Evolutionary conservation across 2,797 vertebrate genomes (phyloP).

Genomic region (Molossus molossus): DNA sequence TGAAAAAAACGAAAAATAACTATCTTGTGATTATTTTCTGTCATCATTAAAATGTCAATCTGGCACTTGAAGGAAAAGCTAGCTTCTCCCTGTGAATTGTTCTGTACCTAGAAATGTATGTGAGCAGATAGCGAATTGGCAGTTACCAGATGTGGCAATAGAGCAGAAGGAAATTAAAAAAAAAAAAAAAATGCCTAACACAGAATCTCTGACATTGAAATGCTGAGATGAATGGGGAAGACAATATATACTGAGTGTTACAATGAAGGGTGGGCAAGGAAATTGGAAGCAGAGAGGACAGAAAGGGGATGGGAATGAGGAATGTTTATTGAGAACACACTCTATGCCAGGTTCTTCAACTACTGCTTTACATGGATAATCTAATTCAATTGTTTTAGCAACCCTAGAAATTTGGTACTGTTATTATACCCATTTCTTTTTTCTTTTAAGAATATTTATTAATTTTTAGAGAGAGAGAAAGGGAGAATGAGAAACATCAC

Average conservation of each 20-base stretch:
- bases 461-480: background rate
- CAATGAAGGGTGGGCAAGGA: background rate
- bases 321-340: background rate
- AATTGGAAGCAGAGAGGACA: background rate
- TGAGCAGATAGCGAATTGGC: background rate
- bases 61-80: background rate
- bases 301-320: background rate
- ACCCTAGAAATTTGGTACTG: background rate
- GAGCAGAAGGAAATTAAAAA: background rate
- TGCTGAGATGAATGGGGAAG: background rate
- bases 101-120: background rate
- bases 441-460: background rate
- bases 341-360: background rate
- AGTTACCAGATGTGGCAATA: background rate
- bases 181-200: background rate
- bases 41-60: slow-evolving; percentile 35
- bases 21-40: slow-evolving; percentile 37
- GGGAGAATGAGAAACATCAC: background rate
- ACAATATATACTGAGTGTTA: background rate
- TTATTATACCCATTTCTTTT: background rate
- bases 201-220: background rate
- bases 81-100: background rate
- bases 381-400: background rate
- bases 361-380: background rate
- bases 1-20: slow-evolving; percentile 50